Base-by-base conservation (phyloP, 2,113 vertebrate genomes). In the Spea multiplicata region DNA sequence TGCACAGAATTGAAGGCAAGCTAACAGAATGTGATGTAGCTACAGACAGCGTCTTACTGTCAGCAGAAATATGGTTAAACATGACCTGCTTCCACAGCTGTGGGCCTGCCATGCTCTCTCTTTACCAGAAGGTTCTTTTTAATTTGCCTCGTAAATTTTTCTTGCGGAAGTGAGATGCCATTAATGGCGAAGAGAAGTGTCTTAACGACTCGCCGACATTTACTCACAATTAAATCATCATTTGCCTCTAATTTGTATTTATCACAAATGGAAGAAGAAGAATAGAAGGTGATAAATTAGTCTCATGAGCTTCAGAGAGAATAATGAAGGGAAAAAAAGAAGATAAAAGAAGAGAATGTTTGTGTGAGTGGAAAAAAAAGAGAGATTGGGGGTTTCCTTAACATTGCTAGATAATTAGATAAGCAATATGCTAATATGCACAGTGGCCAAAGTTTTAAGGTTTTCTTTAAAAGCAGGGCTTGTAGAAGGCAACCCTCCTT, bases 141-240 rank as follows among this genome's bases (percentile, higher is more conserved):
- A 68, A 68, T 68, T 76, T 68, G 65, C 8, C 74, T 76, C 74
- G 52, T 78, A 71, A 70, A 71, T 64, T 78, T 64, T 44, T 78
- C 67, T 64, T 64, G 57, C 16, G 67, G 57, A 71, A 71, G 17
- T 16, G 75, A 78, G 44, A 64, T 17, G 47, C 67, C 67, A 71
- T 78, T 78, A 78, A 64, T 78, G 67, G 67, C 62, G 57, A 78
- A 9, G 74, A 75, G 74, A 76, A 76, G 74, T n/a, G 57, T 78
- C 50, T 79, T 79, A 73, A 73, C 45, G 69, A 66, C 70, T 73
- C 14, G 61, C 49, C 70, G n/a, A 66, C 76, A 73, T 73, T 72
- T 73, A 73, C 61, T 73, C 50, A 73, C 76, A 73, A 78, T 78
- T 78, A 66, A 79, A 78, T 71, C 59, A 73, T 72, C 61, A 57